Evolutionary conservation across 2,113 vertebrate species (phyloP), one percentile per base, ranked within the genome.

Genomic region (Calyptommatus sinebrachiatus): DNA sequence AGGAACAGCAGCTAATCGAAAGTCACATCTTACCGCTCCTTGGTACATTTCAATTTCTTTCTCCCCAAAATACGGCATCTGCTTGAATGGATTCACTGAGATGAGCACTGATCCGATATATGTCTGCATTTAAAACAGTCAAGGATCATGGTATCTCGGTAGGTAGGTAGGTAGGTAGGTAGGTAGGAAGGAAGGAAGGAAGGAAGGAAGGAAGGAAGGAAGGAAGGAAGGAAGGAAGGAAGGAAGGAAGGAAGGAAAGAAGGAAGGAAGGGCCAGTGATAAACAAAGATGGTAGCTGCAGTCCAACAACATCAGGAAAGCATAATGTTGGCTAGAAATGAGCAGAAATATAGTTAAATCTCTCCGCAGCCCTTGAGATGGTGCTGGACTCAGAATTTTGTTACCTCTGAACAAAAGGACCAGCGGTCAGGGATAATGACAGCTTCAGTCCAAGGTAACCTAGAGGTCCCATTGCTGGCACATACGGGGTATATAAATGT

Each of bases 21-120:
- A 50, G 16, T 1, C 3, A 66, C 72, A 86, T 97, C 98, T 98
- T 95, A 99, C 98, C 65, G 98, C 96, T 84, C 98, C 98, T 92
- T 99, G 98, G 92, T 99, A 99, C 97, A 99, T 96, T 91, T 99
- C 98, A 65, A 99, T 94, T 93, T 99, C 98, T 85, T 98, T 99
- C 45, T 99, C 98, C 20, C 98, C 97, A 89, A 99, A 99, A 89
- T 99, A 99, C 0, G 98, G 98, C 98, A 99, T 99, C 94, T 98
- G 98, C 90, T 99, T 99, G 92, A 99, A 99, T 70, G 98, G 98
- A 90, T 99, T 99, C 89, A 99, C 89, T 1, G 98, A 99, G 91
- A 99, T 99, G 78, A 99, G 94, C 61, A 99, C 98, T 0, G 98
- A 98, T 41, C 98, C 98, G 67, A 99, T 99, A 35, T 99, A 99